Conservation (phyloP, 2,797 vertebrate genomes). For the Halcyon smyrnensis region DNA sequence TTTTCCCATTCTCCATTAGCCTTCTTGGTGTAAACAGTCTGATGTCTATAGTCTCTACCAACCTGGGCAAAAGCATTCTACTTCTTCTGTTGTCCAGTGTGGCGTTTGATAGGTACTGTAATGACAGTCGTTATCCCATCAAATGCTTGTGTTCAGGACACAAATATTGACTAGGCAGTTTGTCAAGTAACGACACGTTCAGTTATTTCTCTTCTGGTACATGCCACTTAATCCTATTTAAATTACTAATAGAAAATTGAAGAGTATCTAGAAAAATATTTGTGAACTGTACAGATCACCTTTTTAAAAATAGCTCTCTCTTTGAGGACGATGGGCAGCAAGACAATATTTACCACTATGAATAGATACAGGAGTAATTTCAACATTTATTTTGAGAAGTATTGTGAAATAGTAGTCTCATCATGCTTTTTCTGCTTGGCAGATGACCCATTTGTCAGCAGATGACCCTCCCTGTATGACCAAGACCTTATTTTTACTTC, state of each 20-base stretch:
- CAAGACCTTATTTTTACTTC: constrained; percentile 30
- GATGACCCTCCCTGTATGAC: constrained; percentile 56
- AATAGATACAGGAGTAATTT: constrained; percentile 59
- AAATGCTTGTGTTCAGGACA: background rate
- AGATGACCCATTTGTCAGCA: constrained; percentile 7
- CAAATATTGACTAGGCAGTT: background rate
- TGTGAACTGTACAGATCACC: constrained; percentile 21
- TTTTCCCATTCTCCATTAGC: background rate
- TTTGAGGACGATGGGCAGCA: constrained; percentile 13
- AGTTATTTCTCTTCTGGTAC: constrained; percentile 2
- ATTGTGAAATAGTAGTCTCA: constrained; percentile 59
- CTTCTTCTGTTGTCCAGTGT: background rate
- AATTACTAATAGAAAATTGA: constrained; percentile 7
- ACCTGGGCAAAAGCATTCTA: background rate
- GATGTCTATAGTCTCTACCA: background rate
- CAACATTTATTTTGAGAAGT: constrained; percentile 56
- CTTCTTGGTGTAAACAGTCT: background rate
- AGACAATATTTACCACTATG: constrained; percentile 32
- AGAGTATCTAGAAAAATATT: constrained; percentile 46
- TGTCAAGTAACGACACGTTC: background rate
- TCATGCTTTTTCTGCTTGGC: constrained; percentile 56
- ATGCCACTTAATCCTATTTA: background rate
- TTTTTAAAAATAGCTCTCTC: constrained; percentile 57
- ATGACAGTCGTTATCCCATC: background rate
- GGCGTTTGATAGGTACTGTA: background rate